These are phyloP conservation scores for Drosophila prosaltans DNA, from an alignment of 1,140 invertebrate genomes.

Conservation along the genomic window DNA sequence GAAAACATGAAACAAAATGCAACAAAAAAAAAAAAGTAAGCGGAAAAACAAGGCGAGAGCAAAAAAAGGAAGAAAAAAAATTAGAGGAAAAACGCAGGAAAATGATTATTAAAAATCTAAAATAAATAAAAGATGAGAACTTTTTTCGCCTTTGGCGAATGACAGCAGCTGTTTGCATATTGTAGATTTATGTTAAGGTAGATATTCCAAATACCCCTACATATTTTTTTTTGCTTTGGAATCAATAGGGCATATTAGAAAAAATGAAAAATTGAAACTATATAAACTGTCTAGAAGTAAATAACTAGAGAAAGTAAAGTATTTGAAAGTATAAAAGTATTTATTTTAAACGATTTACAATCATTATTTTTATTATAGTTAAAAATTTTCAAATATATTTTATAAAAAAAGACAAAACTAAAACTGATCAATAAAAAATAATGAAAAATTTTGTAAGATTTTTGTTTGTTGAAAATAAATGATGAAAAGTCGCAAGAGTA, in stretches of 20 bases:
- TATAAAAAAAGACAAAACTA: too few species aligned
- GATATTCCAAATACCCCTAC: constrained; percentile 51
- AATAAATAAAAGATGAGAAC: constrained; percentile 79
- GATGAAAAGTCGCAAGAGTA: too few species aligned
- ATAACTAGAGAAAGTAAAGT: too few species aligned
- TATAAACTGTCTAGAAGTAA: too few species aligned
- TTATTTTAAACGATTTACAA: too few species aligned
- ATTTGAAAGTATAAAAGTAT: too few species aligned
- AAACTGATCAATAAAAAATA: too few species aligned
- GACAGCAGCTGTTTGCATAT: constrained; percentile 79
- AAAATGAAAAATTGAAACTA: too few species aligned
- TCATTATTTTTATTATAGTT: too few species aligned
- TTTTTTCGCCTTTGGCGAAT: constrained; percentile 67
- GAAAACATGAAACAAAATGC: constrained; percentile 66
- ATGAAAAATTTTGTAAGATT: too few species aligned
- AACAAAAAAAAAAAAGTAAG: constrained; percentile 29
- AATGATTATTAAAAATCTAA: constrained; percentile 81
- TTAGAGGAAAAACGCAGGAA: constrained; percentile 34
- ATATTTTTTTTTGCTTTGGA: constrained; percentile 53
- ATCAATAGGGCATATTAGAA: constrained; percentile 49
- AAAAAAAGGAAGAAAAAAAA: constrained; percentile 9
- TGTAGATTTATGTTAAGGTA: constrained; percentile 61
- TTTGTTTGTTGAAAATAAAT: too few species aligned
- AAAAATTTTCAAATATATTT: too few species aligned
- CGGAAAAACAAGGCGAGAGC: constrained; percentile 20